These are phyloP conservation scores for Parascotia fuliginaria DNA, from an alignment of 2,888 invertebrate genomes.

Conservation along the genomic window DNA sequence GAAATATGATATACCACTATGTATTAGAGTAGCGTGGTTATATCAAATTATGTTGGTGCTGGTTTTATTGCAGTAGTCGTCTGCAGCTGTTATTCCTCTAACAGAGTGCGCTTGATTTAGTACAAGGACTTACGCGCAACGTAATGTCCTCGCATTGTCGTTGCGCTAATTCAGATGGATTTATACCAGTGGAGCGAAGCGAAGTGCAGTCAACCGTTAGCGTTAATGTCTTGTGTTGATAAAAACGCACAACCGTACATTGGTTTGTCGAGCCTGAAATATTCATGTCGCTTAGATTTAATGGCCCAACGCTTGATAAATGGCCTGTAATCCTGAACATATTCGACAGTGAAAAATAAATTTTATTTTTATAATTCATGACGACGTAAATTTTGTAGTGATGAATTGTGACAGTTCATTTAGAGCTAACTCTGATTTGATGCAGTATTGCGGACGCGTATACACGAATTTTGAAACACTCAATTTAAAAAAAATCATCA, in stretches of 20 bases:
- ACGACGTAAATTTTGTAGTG: constrained; percentile 28
- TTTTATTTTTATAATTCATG: constrained; percentile 52
- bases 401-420: constrained; percentile 27
- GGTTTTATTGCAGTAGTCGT: constrained; percentile 34
- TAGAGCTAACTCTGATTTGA: constrained; percentile 18
- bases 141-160: constrained; percentile 64
- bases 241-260: constrained; percentile 55
- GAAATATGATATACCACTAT: not conserved
- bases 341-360: constrained; percentile 59
- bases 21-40: constrained; percentile 22
- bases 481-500: constrained; percentile 25
- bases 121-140: constrained; percentile 58
- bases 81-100: constrained; percentile 46
- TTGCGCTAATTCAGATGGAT: constrained; percentile 68
- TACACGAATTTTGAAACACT: constrained; percentile 25
- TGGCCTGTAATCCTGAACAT: constrained; percentile 63
- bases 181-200: constrained; percentile 59
- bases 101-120: constrained; percentile 62
- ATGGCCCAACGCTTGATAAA: constrained; percentile 72
- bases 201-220: constrained; percentile 54
- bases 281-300: constrained; percentile 74
- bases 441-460: constrained; percentile 16
- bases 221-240: constrained; percentile 58
- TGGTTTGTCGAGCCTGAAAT: constrained; percentile 60
- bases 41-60: constrained; percentile 17